A percentile compares a stretch with the other conserved stretches of the same genome.
Evolutionary conservation across 2,888 invertebrate species (phyloP).

Genomic region (Glaucopsyche alexis): DNA sequence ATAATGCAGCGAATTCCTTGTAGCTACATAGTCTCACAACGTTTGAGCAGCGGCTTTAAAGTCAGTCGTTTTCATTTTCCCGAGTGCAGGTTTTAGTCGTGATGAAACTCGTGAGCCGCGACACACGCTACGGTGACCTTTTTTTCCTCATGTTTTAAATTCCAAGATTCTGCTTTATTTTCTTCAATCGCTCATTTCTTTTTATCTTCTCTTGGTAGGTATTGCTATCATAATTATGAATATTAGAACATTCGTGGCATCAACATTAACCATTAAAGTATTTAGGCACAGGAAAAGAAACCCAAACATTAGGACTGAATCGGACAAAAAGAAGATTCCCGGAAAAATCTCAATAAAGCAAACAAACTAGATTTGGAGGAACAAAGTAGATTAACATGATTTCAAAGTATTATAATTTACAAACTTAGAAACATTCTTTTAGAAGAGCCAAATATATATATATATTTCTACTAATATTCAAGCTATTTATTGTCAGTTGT

Average conservation of each 20-base stretch:
- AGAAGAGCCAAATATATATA: neutral
- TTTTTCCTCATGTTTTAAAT: neutral
- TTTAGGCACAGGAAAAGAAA: neutral
- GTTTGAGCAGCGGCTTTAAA: neutral
- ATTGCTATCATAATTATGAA: no score
- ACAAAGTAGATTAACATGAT: neutral
- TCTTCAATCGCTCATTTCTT: no score
- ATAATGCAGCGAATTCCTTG: no score
- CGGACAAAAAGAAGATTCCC: neutral
- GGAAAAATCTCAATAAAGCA: neutral
- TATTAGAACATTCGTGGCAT: no score
- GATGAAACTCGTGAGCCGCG: conserved; percentile 27
- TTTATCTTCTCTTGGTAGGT: no score
- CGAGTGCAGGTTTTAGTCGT: conserved; percentile 31
- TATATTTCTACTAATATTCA: neutral
- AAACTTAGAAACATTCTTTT: neutral
- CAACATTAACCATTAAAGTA: no score
- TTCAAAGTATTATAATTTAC: neutral
- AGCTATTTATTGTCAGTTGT: neutral
- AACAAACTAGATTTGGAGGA: neutral
- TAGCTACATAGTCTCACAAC: no score
- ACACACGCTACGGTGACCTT: conserved; percentile 9
- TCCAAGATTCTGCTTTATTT: neutral
- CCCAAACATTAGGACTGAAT: neutral
- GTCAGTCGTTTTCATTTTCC: conserved; percentile 25